Percentiles rank a stretch among this genome's conserved stretches.
phyloP scores from a whole-genome alignment of 2,888 invertebrate species.

The Zygogramma bicolorata region DNA sequence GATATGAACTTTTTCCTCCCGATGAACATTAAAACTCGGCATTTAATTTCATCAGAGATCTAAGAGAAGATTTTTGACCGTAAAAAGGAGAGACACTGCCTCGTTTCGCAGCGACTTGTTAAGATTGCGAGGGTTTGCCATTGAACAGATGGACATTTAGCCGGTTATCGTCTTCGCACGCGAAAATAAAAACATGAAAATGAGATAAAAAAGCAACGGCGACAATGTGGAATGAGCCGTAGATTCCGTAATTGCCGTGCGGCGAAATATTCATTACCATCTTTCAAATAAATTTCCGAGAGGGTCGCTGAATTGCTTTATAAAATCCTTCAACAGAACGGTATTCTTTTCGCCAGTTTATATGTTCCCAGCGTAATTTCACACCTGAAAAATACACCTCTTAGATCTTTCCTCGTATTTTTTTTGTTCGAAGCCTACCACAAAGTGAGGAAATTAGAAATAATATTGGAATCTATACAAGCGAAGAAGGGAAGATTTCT shows the following conservation, averaged over 20 bases:
- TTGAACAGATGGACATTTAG: constrained; percentile 64
- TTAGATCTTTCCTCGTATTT: too few species aligned
- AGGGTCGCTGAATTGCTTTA: constrained; percentile 4
- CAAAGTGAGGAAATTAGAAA: too few species aligned
- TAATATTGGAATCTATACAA: too few species aligned
- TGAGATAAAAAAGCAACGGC: constrained; percentile 53
- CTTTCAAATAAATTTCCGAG: neutral
- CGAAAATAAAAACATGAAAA: constrained; percentile 60
- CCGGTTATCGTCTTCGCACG: constrained; percentile 44
- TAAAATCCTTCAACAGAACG: neutral
- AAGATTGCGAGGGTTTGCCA: constrained; percentile 58
- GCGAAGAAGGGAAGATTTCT: too few species aligned
- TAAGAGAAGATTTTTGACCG: constrained; percentile 68
- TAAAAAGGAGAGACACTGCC: constrained; percentile 64
- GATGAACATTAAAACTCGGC: constrained; percentile 70
- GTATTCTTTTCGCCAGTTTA: neutral
- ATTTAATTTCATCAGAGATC: constrained; percentile 70
- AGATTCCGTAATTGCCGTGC: constrained; percentile 48
- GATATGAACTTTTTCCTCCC: constrained; percentile 70
- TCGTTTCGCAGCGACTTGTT: constrained; percentile 51
- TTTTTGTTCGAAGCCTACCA: too few species aligned
- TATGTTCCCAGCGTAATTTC: constrained; percentile 2
- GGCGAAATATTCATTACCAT: neutral
- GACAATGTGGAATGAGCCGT: constrained; percentile 42
- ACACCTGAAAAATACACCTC: too few species aligned